Evolutionary conservation across 2,888 invertebrate species (phyloP).

Genomic region (Syritta pipiens): DNA sequence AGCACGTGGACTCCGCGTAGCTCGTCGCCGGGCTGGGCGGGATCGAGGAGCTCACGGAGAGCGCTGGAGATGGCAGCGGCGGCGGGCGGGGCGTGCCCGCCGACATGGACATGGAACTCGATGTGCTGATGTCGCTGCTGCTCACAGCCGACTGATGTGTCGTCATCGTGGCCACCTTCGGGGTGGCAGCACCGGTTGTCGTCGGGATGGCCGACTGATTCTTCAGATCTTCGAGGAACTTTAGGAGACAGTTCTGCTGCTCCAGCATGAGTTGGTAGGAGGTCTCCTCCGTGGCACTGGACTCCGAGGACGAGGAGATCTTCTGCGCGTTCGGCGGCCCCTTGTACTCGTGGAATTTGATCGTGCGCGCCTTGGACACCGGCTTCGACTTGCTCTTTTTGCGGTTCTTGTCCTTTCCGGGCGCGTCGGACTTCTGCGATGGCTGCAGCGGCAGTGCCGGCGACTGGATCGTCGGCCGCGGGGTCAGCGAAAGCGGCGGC

Average conservation of each 20-base stretch:
- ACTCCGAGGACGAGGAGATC: conserved; percentile 81
- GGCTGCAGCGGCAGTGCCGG: conserved; percentile 77
- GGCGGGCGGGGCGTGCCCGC: conserved; percentile 75
- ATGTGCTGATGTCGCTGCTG: conserved; percentile 69
- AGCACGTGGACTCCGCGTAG: conserved; percentile 75
- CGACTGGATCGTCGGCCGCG: conserved; percentile 81
- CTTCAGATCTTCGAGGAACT: conserved; percentile 91
- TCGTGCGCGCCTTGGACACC: conserved; percentile 90
- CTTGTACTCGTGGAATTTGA: conserved; percentile 98
- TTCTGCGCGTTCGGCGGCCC: conserved; percentile 91
- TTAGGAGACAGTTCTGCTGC: conserved; percentile 92
- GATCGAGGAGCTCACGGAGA: conserved; percentile 80
- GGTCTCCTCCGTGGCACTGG: conserved; percentile 82
- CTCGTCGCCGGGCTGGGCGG: conserved; percentile 78
- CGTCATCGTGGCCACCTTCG: conserved; percentile 72
- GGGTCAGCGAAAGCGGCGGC: conserved; percentile 81
- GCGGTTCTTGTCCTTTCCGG: conserved; percentile 88
- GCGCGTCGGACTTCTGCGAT: conserved; percentile 81
- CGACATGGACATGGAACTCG: conserved; percentile 74
- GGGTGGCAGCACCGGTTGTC: conserved; percentile 65
- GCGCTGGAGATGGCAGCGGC: conserved; percentile 81
- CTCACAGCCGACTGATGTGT: conserved; percentile 68
- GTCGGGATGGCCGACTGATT: conserved; percentile 88
- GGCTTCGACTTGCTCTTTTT: conserved; percentile 91
- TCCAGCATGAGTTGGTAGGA: conserved; percentile 94